These are phyloP conservation scores for Tetrapedia diversipes DNA, from an alignment of 2,888 invertebrate genomes.

Conservation along the genomic window DNA sequence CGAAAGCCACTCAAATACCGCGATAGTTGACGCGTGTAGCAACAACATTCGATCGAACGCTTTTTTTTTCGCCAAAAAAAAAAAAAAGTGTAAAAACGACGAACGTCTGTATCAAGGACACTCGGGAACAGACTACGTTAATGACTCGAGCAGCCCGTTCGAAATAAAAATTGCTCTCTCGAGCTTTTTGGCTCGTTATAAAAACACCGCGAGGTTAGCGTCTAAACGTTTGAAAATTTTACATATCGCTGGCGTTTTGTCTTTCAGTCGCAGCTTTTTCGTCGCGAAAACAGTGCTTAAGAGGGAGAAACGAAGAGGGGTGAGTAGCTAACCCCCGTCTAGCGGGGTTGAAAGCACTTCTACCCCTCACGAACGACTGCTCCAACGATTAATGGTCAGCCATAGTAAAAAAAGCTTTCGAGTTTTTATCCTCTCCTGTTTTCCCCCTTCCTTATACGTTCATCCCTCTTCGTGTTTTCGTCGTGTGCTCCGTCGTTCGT, in stretches of 20 bases:
- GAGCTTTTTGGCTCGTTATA: constrained; percentile 17
- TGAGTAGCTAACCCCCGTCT: constrained; percentile 41
- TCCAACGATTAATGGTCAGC: constrained; percentile 61
- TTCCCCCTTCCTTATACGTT: constrained; percentile 3
- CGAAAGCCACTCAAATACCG: too few species aligned
- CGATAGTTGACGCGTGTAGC: too few species aligned
- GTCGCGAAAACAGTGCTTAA: constrained; percentile 14
- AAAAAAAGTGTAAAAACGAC: background rate
- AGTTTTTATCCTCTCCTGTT: constrained; percentile 27
- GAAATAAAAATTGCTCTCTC: constrained; percentile 43
- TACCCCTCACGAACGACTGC: constrained; percentile 41
- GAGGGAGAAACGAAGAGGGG: constrained; percentile 13
- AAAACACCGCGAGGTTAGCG: constrained; percentile 25
- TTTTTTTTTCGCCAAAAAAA: background rate
- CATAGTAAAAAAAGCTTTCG: constrained; percentile 59
- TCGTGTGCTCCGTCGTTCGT: background rate
- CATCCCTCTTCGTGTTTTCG: background rate
- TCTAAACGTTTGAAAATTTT: constrained; percentile 53
- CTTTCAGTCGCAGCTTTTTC: constrained; percentile 27
- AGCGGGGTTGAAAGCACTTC: constrained; percentile 48
- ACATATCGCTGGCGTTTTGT: constrained; percentile 12
- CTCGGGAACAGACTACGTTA: constrained; percentile 34
- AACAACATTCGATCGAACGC: constrained; percentile 14
- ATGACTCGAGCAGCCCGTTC: constrained; percentile 35
- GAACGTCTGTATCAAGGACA: constrained; percentile 8